These are phyloP conservation scores for Spheniscus humboldti DNA, from an alignment of 2,797 vertebrate species.

Conservation along the genomic window DNA sequence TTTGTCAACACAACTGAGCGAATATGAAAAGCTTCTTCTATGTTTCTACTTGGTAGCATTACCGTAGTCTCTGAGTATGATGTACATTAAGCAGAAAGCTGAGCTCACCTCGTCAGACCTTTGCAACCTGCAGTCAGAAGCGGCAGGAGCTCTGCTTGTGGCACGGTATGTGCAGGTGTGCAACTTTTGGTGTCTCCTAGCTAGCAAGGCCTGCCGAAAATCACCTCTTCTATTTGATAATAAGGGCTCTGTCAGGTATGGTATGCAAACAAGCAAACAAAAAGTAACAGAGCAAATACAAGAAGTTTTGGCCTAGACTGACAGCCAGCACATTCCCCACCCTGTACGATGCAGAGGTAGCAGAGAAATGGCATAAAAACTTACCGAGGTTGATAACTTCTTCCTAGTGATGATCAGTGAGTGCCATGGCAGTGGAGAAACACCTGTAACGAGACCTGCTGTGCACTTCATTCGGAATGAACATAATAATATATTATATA, in stretches of 20 bases:
- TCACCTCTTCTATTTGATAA: background rate
- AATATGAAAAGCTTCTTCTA: background rate
- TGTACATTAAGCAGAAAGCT: accelerated
- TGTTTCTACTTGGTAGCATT: accelerated
- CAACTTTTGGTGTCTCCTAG: background rate
- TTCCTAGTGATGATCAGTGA: background rate
- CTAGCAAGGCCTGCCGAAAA: background rate
- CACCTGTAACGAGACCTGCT: background rate
- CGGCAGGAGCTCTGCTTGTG: background rate
- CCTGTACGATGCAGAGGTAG: accelerated
- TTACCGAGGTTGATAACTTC: background rate
- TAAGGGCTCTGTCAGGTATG: background rate
- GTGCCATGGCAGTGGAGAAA: background rate
- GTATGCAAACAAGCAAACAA: background rate
- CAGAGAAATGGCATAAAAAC: background rate
- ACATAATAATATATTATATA: no score
- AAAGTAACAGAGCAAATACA: background rate
- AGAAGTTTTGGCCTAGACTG: background rate
- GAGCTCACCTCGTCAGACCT: background rate
- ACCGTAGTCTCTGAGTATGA: accelerated
- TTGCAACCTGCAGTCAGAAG: background rate
- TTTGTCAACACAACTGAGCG: background rate
- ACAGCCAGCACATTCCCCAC: background rate
- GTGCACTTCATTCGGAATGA: accelerated
- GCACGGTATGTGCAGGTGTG: accelerated